Evolutionary conservation across 2,113 vertebrate species (phyloP).

Genomic region (Nibea albiflora): DNA sequence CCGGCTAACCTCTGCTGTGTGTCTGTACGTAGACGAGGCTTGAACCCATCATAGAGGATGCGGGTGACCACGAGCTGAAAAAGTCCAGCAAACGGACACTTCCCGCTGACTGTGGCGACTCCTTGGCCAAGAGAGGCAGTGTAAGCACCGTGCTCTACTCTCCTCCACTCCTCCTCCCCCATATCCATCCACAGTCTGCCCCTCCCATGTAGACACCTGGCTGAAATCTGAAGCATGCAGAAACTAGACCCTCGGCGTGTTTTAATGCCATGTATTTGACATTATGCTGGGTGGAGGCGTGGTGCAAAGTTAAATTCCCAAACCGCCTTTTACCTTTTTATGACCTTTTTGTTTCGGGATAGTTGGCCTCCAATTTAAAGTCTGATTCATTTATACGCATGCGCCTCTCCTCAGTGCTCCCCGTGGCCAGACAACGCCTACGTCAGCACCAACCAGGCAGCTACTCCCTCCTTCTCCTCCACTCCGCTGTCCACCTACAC

Average conservation of each 20-base stretch:
- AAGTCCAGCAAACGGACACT: constrained; percentile 99
- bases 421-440: constrained; percentile 93
- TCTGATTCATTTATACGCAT: background rate
- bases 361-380: background rate
- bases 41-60: constrained; percentile 98
- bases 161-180: constrained; percentile 81
- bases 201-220: background rate
- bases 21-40: constrained; percentile 95
- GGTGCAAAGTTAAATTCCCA: constrained; percentile 22
- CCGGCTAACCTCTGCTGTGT: constrained; percentile 58
- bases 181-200: constrained; percentile 65
- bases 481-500: constrained; percentile 88
- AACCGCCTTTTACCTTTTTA: background rate
- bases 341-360: background rate
- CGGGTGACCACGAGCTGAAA: constrained; percentile 98
- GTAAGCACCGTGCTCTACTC: constrained; percentile 89
- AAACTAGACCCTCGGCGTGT: constrained; percentile 11
- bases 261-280: constrained; percentile 15
- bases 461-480: constrained; percentile 89
- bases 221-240: constrained; percentile 9
- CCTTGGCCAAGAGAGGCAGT: constrained; percentile 99
- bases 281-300: constrained; percentile 12
- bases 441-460: constrained; percentile 88
- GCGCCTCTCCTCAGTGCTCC: constrained; percentile 86
- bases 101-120: constrained; percentile 99